phyloP scores from a whole-genome alignment of 2,888 invertebrate genomes.

The Diploptera punctata region DNA sequence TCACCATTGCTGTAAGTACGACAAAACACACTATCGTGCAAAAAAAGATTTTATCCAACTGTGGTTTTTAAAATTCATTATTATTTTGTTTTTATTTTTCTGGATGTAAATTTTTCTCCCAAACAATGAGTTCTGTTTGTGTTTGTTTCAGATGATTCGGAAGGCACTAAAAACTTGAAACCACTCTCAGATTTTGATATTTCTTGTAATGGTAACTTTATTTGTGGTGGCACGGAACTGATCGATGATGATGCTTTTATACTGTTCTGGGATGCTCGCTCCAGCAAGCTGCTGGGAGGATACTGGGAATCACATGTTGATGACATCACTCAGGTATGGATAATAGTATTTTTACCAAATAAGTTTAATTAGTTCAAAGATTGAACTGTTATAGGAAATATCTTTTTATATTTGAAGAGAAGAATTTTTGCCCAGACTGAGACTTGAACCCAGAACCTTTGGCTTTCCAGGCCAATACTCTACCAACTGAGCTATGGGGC shows the following conservation, averaged over 20 bases:
- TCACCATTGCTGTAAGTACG: too few species aligned
- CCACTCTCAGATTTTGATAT: slow-evolving; percentile 76
- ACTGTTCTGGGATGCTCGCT: slow-evolving; percentile 81
- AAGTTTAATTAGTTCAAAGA: too few species aligned
- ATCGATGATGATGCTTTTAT: slow-evolving; percentile 73
- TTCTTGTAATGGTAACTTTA: slow-evolving; percentile 69
- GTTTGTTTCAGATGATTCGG: slow-evolving; percentile 49
- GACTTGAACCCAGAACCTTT: too few species aligned
- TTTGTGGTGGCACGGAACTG: slow-evolving; percentile 79
- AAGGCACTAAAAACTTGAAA: slow-evolving; percentile 57
- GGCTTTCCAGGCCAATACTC: too few species aligned
- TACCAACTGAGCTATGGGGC: too few species aligned
- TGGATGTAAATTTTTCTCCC: too few species aligned
- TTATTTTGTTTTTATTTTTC: neutral
- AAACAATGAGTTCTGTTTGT: neutral
- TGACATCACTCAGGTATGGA: slow-evolving; percentile 73
- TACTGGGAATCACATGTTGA: slow-evolving; percentile 86
- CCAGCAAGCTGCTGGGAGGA: slow-evolving; percentile 67
- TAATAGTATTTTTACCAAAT: too few species aligned
- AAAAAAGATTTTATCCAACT: neutral
- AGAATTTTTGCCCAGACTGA: too few species aligned
- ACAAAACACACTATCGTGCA: too few species aligned
- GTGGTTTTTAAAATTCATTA: neutral
- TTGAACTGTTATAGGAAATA: too few species aligned
- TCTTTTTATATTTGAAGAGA: too few species aligned